Evolutionary conservation across 2,797 vertebrate species (phyloP).

Genomic region (Myiotriccus ornatus): DNA sequence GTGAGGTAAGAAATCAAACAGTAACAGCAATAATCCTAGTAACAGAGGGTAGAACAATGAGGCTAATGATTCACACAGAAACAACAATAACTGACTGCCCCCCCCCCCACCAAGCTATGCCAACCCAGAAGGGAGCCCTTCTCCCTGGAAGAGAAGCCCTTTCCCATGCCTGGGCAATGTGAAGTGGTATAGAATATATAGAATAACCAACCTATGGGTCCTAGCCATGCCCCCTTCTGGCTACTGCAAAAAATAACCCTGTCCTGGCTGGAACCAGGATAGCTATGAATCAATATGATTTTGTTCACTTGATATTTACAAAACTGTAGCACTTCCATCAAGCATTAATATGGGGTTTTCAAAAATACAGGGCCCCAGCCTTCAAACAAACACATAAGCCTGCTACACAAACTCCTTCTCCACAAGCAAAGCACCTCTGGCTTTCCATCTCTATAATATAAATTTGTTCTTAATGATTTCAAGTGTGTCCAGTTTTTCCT

Average conservation of each 20-base stretch:
- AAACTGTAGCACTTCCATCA: not conserved
- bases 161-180: not conserved
- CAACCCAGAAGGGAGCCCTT: not conserved
- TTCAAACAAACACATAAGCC: not conserved
- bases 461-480: not conserved
- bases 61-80: not conserved
- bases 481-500: not conserved
- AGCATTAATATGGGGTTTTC: not conserved
- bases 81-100: not conserved
- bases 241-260: not conserved
- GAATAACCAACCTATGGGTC: not conserved
- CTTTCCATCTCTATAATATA: not conserved
- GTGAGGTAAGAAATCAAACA: not conserved
- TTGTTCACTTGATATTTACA: not conserved
- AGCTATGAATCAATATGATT: not conserved
- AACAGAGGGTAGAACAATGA: not conserved
- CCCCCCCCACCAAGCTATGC: not conserved
- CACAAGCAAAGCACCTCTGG: not conserved
- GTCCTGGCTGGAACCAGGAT: not conserved
- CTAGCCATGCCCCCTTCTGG: not conserved
- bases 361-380: not conserved
- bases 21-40: not conserved
- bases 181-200: not conserved
- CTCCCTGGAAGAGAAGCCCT: not conserved
- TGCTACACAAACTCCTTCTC: not conserved